Base-by-base conservation (phyloP, 2,888 invertebrate species). In the Trichacis sp. region DNA sequence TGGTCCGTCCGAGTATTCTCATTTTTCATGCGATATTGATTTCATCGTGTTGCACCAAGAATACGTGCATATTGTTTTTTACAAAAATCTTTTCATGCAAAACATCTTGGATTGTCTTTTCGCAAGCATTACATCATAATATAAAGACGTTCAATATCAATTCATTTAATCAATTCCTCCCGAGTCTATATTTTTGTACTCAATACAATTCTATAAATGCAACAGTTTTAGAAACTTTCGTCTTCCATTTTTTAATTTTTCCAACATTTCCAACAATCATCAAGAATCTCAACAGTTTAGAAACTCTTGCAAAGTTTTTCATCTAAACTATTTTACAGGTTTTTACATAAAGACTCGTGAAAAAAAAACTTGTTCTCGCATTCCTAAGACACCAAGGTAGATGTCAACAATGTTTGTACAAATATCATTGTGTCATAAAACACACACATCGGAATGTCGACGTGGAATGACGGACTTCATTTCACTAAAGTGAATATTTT, bases 401-500 rank as follows among this genome's bases (percentile, higher is more conserved):
- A 18, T 15, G 8, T 8, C n/a, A 45, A 45, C 45, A 5, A 15
- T 5, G 11, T 45, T 20, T 45, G 8, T 29, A 47, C 30, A 33
- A 33, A 33, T 48, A n/a, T 48, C 18, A 2, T 30, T 46, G 2
- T 11, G 15, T 43, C 18, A 43, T 24, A 1, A 8, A 30, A 49
- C 38, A 38, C 12, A 5, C 18, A 36, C 15, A 30, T 19, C n/a
- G 49, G 36, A 51, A 51, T 38, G 38, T 52, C 18, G 18, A 43
- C 15, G 8, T 30, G 43, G 30, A 43, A 52, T 52, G 49, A 54
- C 50, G 49, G 54, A 61, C 58, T 61, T 65, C 40, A 54, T 43
- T 70, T 70, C 52, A 42, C 64, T 66, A 57, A 69, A 68, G 69
- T 63, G 55, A 68, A 63, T 11, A 63, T 73, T 71, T 75, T 70